phyloP scores from a whole-genome alignment of 2,888 invertebrate genomes.

The Tinea pellionella region DNA sequence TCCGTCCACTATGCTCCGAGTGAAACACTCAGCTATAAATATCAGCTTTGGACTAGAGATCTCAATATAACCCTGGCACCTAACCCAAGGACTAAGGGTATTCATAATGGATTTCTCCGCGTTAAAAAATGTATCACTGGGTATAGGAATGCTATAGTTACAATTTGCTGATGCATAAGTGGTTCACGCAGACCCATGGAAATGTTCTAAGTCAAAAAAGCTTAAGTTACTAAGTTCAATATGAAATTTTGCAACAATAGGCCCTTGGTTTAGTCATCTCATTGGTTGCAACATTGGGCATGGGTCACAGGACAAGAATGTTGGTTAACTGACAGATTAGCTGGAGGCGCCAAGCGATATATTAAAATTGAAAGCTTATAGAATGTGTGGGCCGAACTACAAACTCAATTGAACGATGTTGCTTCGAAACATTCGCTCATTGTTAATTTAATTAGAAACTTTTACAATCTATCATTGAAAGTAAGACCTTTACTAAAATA shows the following conservation, averaged over 20 bases:
- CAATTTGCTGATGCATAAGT: no score
- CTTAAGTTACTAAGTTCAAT: neutral
- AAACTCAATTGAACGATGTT: neutral
- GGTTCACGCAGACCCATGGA: no score
- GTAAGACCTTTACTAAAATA: no score
- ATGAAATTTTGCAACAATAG: neutral
- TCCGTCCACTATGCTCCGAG: no score
- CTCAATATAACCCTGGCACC: no score
- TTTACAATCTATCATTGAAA: neutral
- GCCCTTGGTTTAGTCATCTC: conserved; percentile 30
- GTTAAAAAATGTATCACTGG: no score
- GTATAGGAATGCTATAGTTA: no score
- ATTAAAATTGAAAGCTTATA: conserved; percentile 10
- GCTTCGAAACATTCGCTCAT: neutral
- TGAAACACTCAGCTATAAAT: no score
- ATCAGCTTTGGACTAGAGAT: no score
- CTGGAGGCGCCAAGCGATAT: conserved; percentile 11
- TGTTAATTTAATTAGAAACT: neutral
- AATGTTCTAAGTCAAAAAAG: no score
- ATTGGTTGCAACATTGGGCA: conserved; percentile 15
- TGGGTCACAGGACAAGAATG: conserved; percentile 58
- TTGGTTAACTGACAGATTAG: conserved; percentile 34
- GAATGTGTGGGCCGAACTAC: conserved; percentile 9
- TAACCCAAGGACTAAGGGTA: no score
- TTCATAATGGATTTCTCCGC: no score